Conservation (phyloP, 1,140 invertebrate genomes). For the Copidosoma floridanum region DNA sequence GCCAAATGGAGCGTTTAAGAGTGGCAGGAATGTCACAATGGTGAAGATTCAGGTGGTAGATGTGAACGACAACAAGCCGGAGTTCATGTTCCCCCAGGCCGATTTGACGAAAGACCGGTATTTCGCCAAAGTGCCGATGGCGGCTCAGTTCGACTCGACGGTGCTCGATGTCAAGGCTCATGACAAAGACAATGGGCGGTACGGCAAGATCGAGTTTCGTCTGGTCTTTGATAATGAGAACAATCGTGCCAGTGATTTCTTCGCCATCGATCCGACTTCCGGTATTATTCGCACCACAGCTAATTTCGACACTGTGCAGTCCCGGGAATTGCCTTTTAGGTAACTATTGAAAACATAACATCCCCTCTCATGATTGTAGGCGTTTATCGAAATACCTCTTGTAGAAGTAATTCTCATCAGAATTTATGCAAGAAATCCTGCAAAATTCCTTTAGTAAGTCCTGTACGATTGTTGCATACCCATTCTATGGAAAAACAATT, state of each 20-base stretch:
- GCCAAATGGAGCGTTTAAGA: conserved; percentile 73
- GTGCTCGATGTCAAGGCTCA: conserved; percentile 77
- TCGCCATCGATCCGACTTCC: conserved; percentile 69
- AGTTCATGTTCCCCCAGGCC: conserved; percentile 70
- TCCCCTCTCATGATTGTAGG: neutral
- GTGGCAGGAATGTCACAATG: conserved; percentile 67
- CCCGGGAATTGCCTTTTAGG: conserved; percentile 65
- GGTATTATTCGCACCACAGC: conserved; percentile 73
- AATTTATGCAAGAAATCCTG: too few species aligned
- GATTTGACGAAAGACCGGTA: conserved; percentile 61
- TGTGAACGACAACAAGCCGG: conserved; percentile 83
- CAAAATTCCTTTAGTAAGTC: too few species aligned
- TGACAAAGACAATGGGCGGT: conserved; percentile 79
- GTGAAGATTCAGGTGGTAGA: conserved; percentile 79
- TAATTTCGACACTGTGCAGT: conserved; percentile 67
- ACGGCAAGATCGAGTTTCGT: conserved; percentile 72
- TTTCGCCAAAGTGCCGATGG: conserved; percentile 70
- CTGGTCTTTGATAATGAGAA: conserved; percentile 62
- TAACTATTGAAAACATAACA: neutral
- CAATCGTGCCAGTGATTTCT: conserved; percentile 59
- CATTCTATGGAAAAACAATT: too few species aligned
- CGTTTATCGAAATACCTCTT: too few species aligned
- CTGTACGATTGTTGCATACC: too few species aligned
- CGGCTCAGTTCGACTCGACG: conserved; percentile 69
- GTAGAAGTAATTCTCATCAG: too few species aligned